These are phyloP conservation scores for Stomatorhinus ivindoensis DNA, from an alignment of 2,113 vertebrate species.

Conservation along the genomic window DNA sequence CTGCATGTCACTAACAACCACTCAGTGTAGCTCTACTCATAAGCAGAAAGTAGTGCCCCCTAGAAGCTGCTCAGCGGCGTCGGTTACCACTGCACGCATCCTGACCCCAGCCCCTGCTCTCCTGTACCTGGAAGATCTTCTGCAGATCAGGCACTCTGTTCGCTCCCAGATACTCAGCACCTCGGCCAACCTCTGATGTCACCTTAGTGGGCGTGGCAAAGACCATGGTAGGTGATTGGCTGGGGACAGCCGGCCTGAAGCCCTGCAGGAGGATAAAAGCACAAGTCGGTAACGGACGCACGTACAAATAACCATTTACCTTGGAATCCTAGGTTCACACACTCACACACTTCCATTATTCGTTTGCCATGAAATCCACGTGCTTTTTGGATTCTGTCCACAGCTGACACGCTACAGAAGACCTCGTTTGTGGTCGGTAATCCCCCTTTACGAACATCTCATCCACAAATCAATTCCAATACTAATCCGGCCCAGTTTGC, in stretches of 20 bases:
- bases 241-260: constrained; percentile 61
- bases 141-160: constrained; percentile 82
- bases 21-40: background rate
- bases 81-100: background rate
- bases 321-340: too few species aligned
- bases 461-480: background rate
- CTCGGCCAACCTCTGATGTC: constrained; percentile 48
- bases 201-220: constrained; percentile 74
- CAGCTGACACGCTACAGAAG: background rate
- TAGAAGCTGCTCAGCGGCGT: background rate
- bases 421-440: background rate
- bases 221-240: constrained; percentile 66
- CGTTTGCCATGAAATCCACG: background rate
- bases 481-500: background rate
- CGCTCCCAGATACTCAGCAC: constrained; percentile 53
- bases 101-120: background rate
- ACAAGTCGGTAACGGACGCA: background rate
- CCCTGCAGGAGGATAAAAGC: constrained; percentile 63
- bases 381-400: background rate
- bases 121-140: constrained; percentile 79
- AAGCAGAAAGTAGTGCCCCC: background rate
- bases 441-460: background rate
- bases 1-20: background rate
- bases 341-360: background rate
- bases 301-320: background rate